Conservation (phyloP, 2,797 vertebrate genomes). For the Balearica regulorum region DNA sequence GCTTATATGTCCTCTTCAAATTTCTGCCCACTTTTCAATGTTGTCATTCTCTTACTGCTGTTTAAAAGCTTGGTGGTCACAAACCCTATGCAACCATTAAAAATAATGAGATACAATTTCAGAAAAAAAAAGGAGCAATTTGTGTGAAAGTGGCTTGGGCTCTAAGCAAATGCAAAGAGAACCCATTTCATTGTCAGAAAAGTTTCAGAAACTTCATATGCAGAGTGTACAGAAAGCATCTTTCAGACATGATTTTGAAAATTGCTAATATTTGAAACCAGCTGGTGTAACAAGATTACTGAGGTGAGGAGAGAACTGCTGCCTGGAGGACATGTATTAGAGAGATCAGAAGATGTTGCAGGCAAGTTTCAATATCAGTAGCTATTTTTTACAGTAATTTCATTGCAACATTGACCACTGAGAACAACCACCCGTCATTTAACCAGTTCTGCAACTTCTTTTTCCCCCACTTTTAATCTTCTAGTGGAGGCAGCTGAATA, state of each 20-base stretch:
- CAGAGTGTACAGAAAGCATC: conserved; percentile 26
- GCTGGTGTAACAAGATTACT: conserved; percentile 49
- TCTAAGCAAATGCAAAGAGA: not conserved
- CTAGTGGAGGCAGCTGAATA: conserved; percentile 33
- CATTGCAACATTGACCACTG: conserved; percentile 56
- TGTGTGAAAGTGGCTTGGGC: not conserved
- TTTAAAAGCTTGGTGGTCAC: not conserved
- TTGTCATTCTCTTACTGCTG: not conserved
- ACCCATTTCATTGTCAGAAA: not conserved
- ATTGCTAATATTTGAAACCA: conserved; percentile 58
- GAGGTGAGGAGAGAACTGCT: conserved; percentile 52
- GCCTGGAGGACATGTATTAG: conserved; percentile 46
- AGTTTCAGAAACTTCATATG: conserved; percentile 42
- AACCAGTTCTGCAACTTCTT: conserved; percentile 40
- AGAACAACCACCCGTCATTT: conserved; percentile 48
- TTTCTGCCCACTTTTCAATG: not conserved
- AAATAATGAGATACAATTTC: not conserved
- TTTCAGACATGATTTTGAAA: conserved; percentile 43
- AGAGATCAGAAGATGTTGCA: conserved; percentile 49
- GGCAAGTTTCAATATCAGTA: conserved; percentile 58
- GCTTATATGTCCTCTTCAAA: not conserved
- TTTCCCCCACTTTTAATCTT: conserved; percentile 53
- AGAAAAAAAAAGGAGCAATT: not conserved
- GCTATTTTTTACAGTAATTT: conserved; percentile 64
- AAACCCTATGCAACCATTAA: not conserved